Conservation (phyloP, 2,888 invertebrate species). For the Lampropteryx suffumata region DNA sequence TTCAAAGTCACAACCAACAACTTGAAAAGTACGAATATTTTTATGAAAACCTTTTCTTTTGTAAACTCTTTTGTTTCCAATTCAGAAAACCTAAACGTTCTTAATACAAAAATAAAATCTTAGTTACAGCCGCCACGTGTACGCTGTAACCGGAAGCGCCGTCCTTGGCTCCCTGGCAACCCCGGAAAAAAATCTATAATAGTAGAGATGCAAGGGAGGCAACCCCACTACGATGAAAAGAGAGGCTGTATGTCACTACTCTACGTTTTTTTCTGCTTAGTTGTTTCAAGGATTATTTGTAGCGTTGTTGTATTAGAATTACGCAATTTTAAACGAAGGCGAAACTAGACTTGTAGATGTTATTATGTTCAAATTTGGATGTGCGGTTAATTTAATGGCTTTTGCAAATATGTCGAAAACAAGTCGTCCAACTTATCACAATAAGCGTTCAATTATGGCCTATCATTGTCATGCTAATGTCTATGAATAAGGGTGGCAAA, state of each 20-base stretch:
- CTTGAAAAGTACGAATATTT: too few species aligned
- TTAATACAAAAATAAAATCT: slow-evolving; percentile 46
- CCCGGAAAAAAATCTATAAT: slow-evolving; percentile 73
- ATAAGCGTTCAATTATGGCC: too few species aligned
- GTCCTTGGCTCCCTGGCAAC: slow-evolving; percentile 71
- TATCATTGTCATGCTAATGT: too few species aligned
- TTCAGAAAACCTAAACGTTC: slow-evolving; percentile 1
- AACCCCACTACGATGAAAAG: slow-evolving; percentile 36
- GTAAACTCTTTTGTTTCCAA: neutral
- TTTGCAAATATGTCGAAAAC: too few species aligned
- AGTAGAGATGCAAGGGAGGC: slow-evolving; percentile 54
- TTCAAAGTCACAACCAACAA: too few species aligned
- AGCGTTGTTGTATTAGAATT: neutral
- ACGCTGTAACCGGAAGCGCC: slow-evolving; percentile 61
- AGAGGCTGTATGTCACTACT: slow-evolving; percentile 32
- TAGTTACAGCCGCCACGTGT: slow-evolving; percentile 52
- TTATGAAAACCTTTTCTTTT: too few species aligned
- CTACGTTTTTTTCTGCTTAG: slow-evolving; percentile 21
- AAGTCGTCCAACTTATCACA: too few species aligned
- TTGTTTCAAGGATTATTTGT: slow-evolving; percentile 12
- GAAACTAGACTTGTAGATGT: too few species aligned
- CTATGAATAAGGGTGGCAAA: too few species aligned
- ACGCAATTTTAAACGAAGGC: neutral
- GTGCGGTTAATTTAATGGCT: too few species aligned
- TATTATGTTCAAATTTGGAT: too few species aligned